Percentiles rank a stretch among this genome's conserved stretches.
Conservation (phyloP, 1,140 invertebrate species). For the Drosophila nigromelanica region DNA sequence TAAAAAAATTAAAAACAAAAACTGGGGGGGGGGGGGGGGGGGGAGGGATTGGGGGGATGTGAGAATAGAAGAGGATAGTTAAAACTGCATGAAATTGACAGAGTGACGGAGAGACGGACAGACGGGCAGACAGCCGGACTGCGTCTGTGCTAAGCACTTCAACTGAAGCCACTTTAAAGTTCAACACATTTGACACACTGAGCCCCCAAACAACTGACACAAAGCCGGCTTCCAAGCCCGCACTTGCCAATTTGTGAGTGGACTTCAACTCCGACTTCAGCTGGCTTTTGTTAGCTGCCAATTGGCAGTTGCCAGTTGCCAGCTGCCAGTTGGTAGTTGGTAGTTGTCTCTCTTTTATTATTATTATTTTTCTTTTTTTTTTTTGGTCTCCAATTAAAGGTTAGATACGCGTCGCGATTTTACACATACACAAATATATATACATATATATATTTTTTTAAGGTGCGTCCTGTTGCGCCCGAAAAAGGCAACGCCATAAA, state of each 20-base stretch:
- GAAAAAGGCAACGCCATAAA: slow-evolving; percentile 57
- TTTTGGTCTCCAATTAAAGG: slow-evolving; percentile 38
- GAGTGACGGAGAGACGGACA: slow-evolving; percentile 13
- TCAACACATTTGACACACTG: slow-evolving; percentile 74
- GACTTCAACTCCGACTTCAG: slow-evolving; percentile 16
- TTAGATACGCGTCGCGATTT: slow-evolving; percentile 33
- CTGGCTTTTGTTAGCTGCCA: slow-evolving; percentile 24
- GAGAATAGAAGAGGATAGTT: slow-evolving; percentile 67
- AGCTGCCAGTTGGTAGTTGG: slow-evolving; percentile 16
- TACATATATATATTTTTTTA: slow-evolving; percentile 43
- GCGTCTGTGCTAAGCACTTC: slow-evolving; percentile 32
- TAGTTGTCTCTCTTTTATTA: slow-evolving; percentile 11
- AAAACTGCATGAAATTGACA: slow-evolving; percentile 34
- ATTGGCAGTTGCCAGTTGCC: slow-evolving; percentile 12
- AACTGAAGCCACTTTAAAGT: slow-evolving; percentile 71
- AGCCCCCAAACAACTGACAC: slow-evolving; percentile 62
- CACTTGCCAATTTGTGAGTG: slow-evolving; percentile 57
- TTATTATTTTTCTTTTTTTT: slow-evolving; percentile 2
- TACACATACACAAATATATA: not conserved
- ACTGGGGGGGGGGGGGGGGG: slow-evolving; percentile 15
- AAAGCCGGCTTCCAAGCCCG: slow-evolving; percentile 61
- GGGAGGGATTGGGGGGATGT: slow-evolving; percentile 40
- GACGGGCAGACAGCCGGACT: slow-evolving; percentile 40
- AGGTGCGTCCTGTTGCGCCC: slow-evolving; percentile 74
- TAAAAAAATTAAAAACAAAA: slow-evolving; percentile 52